A percentile compares a stretch with the other conserved stretches of the same genome.
Conservation (phyloP, 1,140 invertebrate genomes). For the Protaetia brevitarsis region DNA sequence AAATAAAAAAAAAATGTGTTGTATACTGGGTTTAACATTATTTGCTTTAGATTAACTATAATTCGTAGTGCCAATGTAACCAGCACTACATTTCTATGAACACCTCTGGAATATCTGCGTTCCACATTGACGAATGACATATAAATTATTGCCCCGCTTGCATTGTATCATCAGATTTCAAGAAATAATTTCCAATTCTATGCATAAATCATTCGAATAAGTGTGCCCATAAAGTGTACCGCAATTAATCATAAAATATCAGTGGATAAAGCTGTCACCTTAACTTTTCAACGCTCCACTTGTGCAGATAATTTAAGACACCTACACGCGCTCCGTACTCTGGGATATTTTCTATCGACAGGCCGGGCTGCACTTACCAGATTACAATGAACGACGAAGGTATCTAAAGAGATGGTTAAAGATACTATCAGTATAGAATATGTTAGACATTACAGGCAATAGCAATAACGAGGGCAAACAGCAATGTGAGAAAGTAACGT, state of each 20-base stretch:
- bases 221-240: not conserved
- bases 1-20: no score
- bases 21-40: no score
- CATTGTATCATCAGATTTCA: not conserved
- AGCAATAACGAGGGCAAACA: not conserved
- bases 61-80: no score
- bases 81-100: no score
- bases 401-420: not conserved
- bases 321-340: not conserved
- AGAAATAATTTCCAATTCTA: not conserved
- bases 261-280: not conserved
- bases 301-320: not conserved
- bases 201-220: not conserved
- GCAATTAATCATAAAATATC: not conserved
- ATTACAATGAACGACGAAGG: not conserved
- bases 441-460: not conserved
- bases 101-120: no score
- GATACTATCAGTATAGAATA: not conserved
- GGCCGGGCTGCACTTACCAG: not conserved
- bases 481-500: not conserved
- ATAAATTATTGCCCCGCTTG: no score
- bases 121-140: no score
- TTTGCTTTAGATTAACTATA: no score
- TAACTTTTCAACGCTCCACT: not conserved
- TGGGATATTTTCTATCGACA: not conserved